Evolutionary conservation across 2,797 vertebrate species (phyloP).

Genomic region (Poeciliopsis infans): DNA sequence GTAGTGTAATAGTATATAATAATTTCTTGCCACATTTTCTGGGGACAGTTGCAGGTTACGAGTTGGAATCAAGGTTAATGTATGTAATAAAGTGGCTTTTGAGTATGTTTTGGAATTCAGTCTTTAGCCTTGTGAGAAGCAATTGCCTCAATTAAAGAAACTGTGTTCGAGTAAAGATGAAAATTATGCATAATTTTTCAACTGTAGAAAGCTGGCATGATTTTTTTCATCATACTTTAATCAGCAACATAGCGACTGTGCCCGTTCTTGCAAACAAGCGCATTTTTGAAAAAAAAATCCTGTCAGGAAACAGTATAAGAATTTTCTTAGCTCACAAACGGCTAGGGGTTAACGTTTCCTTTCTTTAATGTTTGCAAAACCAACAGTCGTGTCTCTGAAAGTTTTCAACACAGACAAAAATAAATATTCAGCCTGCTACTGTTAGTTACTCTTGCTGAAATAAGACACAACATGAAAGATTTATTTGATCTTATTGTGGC

Average conservation of each 20-base stretch:
- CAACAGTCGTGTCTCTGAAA: background rate
- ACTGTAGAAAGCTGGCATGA: background rate
- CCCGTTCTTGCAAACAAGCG: background rate
- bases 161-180: background rate
- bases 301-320: background rate
- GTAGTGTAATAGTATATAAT: background rate
- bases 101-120: background rate
- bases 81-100: background rate
- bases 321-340: background rate
- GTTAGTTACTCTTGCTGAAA: background rate
- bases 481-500: constrained; percentile 30
- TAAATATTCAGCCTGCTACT: background rate
- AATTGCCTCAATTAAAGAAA: background rate
- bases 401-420: background rate
- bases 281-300: background rate
- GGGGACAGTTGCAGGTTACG: background rate
- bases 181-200: background rate
- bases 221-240: background rate
- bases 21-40: background rate
- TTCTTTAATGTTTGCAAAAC: background rate
- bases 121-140: background rate
- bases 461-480: constrained; percentile 1
- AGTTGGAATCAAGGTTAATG: background rate
- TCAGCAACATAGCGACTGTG: background rate
- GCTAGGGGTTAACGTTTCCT: background rate